Base-by-base conservation (phyloP, 1,140 invertebrate genomes). In the Ceratina japonica region DNA sequence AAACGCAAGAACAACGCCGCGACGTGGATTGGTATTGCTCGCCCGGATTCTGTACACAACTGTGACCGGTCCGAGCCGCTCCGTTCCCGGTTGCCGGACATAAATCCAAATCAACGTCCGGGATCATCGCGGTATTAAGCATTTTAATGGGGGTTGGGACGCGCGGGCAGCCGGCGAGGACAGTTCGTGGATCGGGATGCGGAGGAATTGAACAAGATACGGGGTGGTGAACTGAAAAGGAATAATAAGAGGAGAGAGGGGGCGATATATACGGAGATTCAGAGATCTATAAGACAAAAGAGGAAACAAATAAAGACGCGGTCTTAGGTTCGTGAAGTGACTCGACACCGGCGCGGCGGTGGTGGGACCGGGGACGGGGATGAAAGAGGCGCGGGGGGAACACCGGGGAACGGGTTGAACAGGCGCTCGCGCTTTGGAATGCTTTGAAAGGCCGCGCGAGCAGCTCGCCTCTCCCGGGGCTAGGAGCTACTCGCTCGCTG, bases 401-500 rank as follows among this genome's bases (percentile, higher is more conserved):
- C n/a, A n/a, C n/a, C n/a, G 73, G 79, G 74, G 74, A 79, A 62
- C 68, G 70, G 88, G 89, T 86, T 88, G 86, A 88, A 90, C 86
- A 89, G 87, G 89, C 88, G 89, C 88, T 91, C 88, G 89, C 87
- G 89, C 90, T 89, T 88, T 89, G 91, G 92, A 93, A 93, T 93
- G 92, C 92, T 93, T 92, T 92, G 92, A 92, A 91, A 90, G 90
- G 88, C 92, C 92, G 91, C 92, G 91, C 92, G 89, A 88, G 89
- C 85, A 86, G 81, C 81, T 84, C 80, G 81, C 73, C 79, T 37
- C 56, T 54, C 65, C 52, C 63, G 65, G 16, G 70, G 70, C 80
- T 84, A 85, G 82, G 82, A 85, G 72, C 52, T 80, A 31, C 73
- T 82, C 81, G 84, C 81, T 87, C 84, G 82, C 87, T 79, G 88